A percentile compares a stretch with the other conserved stretches of the same genome.
Evolutionary conservation across 1,140 invertebrate genomes (phyloP).

Genomic region (Mylabris phalerata): DNA sequence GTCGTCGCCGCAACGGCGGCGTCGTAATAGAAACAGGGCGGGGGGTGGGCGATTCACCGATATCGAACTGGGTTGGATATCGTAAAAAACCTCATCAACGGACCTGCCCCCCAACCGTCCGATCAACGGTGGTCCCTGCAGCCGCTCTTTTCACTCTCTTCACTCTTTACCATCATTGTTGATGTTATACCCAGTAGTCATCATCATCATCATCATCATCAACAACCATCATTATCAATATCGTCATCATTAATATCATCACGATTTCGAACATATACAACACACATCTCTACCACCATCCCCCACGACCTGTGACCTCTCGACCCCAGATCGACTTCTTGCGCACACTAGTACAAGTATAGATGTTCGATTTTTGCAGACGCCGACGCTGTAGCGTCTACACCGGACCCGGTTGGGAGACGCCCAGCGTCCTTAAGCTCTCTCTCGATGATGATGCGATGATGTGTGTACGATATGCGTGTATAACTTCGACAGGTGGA

Average conservation of each 20-base stretch:
- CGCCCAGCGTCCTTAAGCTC: slow-evolving; percentile 19
- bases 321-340: slow-evolving; percentile 24
- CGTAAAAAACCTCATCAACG: slow-evolving; percentile 21
- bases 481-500: too few species aligned
- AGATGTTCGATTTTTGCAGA: slow-evolving; percentile 26
- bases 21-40: too few species aligned
- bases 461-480: too few species aligned
- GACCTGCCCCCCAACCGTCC: slow-evolving; percentile 11
- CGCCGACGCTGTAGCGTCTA: slow-evolving; percentile 23
- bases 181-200: too few species aligned
- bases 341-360: slow-evolving; percentile 24
- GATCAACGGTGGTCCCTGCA: slow-evolving; percentile 12
- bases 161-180: too few species aligned
- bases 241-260: not conserved
- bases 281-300: not conserved
- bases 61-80: slow-evolving; percentile 22
- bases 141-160: not conserved
- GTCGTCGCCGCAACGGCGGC: too few species aligned
- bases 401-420: slow-evolving; percentile 18
- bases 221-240: not conserved
- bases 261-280: too few species aligned
- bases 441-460: too few species aligned
- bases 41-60: not conserved
- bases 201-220: too few species aligned
- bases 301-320: slow-evolving; percentile 22